Percentiles rank a stretch among this genome's conserved stretches.
Evolutionary conservation across 2,888 invertebrate genomes (phyloP).

Genomic region (Cheilosia vulpina): DNA sequence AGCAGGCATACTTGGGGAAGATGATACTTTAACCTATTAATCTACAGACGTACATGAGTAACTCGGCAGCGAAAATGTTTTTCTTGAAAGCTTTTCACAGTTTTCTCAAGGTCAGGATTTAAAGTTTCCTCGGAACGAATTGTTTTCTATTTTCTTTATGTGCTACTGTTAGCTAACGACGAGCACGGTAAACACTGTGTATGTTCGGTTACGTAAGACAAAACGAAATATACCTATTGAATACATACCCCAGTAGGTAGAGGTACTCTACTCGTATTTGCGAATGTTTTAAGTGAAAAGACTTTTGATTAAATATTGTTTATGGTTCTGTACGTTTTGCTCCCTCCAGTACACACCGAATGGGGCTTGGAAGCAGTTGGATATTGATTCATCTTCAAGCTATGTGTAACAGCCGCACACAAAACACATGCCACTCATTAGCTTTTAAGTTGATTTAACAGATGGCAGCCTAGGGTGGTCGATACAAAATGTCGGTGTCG

Average conservation of each 20-base stretch:
- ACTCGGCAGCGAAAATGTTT: slow-evolving; percentile 62
- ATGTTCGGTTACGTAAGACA: not conserved
- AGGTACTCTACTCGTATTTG: too few relatives aligned
- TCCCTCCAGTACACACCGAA: not conserved
- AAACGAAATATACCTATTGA: too few relatives aligned
- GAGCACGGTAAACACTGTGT: not conserved
- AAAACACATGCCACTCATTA: too few relatives aligned
- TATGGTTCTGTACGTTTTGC: not conserved
- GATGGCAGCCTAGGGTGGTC: too few relatives aligned
- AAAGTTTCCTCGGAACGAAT: slow-evolving; percentile 35
- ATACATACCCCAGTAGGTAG: too few relatives aligned
- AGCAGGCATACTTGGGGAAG: slow-evolving; percentile 49
- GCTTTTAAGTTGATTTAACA: too few relatives aligned
- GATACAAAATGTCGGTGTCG: too few relatives aligned
- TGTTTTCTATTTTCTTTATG: slow-evolving; percentile 10
- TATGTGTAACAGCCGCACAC: too few relatives aligned
- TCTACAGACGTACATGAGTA: slow-evolving; percentile 56
- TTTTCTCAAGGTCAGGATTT: slow-evolving; percentile 65
- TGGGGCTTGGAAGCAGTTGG: not conserved
- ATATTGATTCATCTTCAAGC: slow-evolving; percentile 6
- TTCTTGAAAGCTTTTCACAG: slow-evolving; percentile 56
- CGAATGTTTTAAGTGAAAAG: too few relatives aligned
- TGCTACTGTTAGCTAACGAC: slow-evolving; percentile 32
- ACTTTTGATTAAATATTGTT: too few relatives aligned
- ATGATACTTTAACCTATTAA: slow-evolving; percentile 66